Base-by-base conservation (phyloP, 1,140 invertebrate genomes). In the Rhyacophila brunnea region DNA sequence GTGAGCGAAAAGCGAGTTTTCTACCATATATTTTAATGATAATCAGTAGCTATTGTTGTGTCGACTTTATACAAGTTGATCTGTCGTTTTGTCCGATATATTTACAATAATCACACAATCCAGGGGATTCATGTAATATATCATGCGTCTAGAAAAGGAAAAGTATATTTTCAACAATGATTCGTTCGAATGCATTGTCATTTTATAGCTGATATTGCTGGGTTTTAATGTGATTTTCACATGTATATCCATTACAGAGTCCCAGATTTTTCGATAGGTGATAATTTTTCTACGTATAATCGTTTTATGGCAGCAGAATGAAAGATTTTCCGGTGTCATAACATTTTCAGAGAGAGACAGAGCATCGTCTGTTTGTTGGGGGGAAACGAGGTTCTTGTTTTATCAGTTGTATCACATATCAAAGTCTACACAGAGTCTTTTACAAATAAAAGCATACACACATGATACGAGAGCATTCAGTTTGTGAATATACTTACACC, bases 351-450 rank as follows among this genome's bases (percentile, higher is more conserved):
- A 57, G 36, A 20, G 60, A 52, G 60, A 62, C 42, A 36, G 17
- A 14, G 20, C 9, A 32, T 38, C 6, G 6, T 48, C 4, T 28
- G 53, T 19, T 38, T 48, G 58, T 60, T 17, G 62, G 62, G 62
- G 62, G 62, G 45, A 18, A 34, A 60, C 49, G 54, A 47, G 47
- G 36, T 48, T 56, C 36, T 56, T 55, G 43, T 60, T 50, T 48
- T 64, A 64, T n/a, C n/a, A n/a, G n/a, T n/a, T n/a, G n/a, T n/a
- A n/a, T 64, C 62, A 47, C 53, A 40, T 64, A 57, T 60, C 62
- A 64, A 64, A 64, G 62, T 64, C 62, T 51, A 64, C 20, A 55
- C 48, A n/a, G 48, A 11, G 32, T 38, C 32, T 55, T 38, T 17
- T 32, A 49, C 58, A 43, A 64, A 64, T 64, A 64, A 60, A 64